Conservation (phyloP, 2,797 vertebrate species). For the Cuniculus paca region DNA sequence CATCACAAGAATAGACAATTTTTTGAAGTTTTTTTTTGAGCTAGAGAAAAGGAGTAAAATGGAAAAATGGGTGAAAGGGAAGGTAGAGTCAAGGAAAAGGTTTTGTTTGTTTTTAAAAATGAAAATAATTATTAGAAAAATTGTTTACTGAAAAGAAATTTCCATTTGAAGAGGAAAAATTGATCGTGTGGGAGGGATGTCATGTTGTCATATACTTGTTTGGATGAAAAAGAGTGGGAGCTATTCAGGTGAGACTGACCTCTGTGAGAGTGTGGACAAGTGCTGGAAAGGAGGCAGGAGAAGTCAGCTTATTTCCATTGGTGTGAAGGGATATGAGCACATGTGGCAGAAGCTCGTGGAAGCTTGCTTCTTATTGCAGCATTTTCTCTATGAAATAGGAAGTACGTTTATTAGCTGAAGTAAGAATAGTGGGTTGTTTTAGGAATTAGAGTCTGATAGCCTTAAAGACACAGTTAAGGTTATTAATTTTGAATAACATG, state of each 20-base stretch:
- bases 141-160: background rate
- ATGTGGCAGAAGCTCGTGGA: background rate
- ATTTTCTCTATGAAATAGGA: background rate
- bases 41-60: background rate
- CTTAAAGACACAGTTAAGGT: background rate
- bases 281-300: background rate
- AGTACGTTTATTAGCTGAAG: background rate
- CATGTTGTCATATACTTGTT: background rate
- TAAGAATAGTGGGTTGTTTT: background rate
- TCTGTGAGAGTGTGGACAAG: background rate
- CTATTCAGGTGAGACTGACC: background rate
- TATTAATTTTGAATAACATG: background rate
- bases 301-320: background rate
- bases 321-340: background rate
- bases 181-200: background rate
- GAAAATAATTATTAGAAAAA: background rate
- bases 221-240: background rate
- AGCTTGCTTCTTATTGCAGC: background rate
- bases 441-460: background rate
- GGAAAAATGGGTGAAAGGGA: background rate
- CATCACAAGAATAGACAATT: background rate
- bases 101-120: background rate
- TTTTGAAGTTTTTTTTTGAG: conserved; percentile 28
- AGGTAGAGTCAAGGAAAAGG: background rate
- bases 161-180: background rate